Percentiles rank a stretch among this genome's conserved stretches.
These are phyloP conservation scores for Himalopsyche tibetana DNA, from an alignment of 2,888 invertebrate species.

Conservation along the genomic window DNA sequence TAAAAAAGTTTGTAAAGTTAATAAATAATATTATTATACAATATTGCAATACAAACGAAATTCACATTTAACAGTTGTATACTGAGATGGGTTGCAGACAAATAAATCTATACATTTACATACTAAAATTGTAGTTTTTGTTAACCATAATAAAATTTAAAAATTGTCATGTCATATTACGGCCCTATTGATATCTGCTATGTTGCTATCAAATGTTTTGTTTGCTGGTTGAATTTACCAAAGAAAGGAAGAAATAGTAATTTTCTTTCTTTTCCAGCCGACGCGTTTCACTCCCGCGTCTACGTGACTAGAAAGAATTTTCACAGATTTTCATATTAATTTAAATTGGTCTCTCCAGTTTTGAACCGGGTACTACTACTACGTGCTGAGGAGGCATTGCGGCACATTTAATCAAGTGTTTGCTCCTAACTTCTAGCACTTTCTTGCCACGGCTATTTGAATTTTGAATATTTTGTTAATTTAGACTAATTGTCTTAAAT, in stretches of 20 bases:
- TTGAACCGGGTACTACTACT: conserved; percentile 28
- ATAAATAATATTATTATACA: too few species aligned
- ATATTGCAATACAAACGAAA: too few species aligned
- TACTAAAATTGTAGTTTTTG: too few species aligned
- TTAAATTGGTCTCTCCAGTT: conserved; percentile 57
- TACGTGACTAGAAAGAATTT: conserved; percentile 61
- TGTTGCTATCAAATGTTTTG: not conserved
- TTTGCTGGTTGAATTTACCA: conserved; percentile 19
- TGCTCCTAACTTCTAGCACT: not conserved
- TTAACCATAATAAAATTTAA: too few species aligned
- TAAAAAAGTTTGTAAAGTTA: too few species aligned
- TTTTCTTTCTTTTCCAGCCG: conserved; percentile 54
- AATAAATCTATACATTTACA: too few species aligned
- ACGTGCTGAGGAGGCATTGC: conserved; percentile 50
- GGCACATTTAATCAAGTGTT: conserved; percentile 51
- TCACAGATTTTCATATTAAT: conserved; percentile 62
- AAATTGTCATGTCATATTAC: too few species aligned
- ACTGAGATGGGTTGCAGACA: too few species aligned
- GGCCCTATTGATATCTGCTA: not conserved
- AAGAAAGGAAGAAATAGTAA: conserved; percentile 1
- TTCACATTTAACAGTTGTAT: too few species aligned
- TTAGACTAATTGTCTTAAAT: not conserved
- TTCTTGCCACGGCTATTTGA: not conserved
- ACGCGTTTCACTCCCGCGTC: conserved; percentile 46
- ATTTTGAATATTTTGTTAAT: conserved; percentile 31